These are phyloP conservation scores for Aphidius gifuensis DNA, from an alignment of 1,140 invertebrate species.

Conservation along the genomic window DNA sequence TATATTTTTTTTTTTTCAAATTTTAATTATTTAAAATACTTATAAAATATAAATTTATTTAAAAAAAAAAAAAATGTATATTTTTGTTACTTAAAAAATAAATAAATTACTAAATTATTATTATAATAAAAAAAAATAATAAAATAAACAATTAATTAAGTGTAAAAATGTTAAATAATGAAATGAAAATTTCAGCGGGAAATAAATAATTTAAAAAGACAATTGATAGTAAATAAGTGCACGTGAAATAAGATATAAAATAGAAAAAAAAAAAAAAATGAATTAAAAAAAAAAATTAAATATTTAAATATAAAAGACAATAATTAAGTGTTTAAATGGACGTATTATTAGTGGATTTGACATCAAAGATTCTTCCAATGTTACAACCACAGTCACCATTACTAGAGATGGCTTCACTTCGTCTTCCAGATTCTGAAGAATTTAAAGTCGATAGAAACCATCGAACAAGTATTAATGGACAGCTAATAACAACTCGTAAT, in stretches of 20 bases:
- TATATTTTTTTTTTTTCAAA: no score
- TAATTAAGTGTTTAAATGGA: conserved; percentile 6
- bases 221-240: no score
- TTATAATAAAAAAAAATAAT: no score
- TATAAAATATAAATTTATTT: no score
- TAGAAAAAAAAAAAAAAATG: not conserved
- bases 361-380: conserved; percentile 34
- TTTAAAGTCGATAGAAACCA: conserved; percentile 49
- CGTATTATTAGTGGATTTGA: conserved; percentile 20
- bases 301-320: not conserved
- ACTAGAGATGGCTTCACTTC: conserved; percentile 53
- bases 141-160: no score
- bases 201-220: not conserved
- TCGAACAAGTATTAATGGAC: conserved; percentile 33
- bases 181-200: not conserved
- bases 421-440: conserved; percentile 55
- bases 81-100: no score
- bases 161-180: no score
- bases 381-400: conserved; percentile 45
- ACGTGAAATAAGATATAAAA: no score
- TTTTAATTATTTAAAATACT: no score
- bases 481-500: conserved; percentile 26
- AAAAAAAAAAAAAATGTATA: no score
- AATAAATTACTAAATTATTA: no score
- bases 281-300: not conserved